These are phyloP conservation scores for Acrocephalus kingi DNA, from an alignment of 2,113 vertebrate species.

Conservation along the genomic window DNA sequence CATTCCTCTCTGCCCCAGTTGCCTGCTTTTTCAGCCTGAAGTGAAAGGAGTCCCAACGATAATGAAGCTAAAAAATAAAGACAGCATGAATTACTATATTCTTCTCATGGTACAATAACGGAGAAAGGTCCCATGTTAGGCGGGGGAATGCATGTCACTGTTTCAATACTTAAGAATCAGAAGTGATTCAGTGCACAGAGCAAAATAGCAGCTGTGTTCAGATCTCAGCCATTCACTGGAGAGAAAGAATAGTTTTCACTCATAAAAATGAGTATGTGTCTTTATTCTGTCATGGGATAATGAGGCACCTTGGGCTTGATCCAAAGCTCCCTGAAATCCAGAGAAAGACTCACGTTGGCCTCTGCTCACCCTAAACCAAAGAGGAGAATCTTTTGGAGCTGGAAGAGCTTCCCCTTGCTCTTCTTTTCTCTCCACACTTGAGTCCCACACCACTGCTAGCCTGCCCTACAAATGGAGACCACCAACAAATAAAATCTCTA, in stretches of 20 bases:
- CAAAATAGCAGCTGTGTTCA: conserved; percentile 69
- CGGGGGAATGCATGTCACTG: conserved; percentile 30
- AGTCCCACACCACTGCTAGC: not conserved
- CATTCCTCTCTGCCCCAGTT: not conserved
- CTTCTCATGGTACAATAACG: conserved; percentile 53
- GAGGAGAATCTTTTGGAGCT: not conserved
- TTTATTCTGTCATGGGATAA: conserved; percentile 62
- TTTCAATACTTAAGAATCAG: conserved; percentile 55
- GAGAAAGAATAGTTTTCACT: conserved; percentile 56
- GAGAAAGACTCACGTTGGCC: not conserved
- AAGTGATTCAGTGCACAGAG: conserved; percentile 56
- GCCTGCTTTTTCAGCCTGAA: not conserved
- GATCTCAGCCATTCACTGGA: conserved; percentile 56
- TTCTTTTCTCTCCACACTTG: not conserved
- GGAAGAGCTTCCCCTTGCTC: not conserved
- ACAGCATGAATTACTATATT: conserved; percentile 53
- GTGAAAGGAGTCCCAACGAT: conserved; percentile 8
- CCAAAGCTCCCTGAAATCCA: conserved; percentile 46
- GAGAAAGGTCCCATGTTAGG: conserved; percentile 56
- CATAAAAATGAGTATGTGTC: conserved; percentile 46
- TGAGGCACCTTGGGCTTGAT: conserved; percentile 62
- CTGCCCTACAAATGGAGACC: not conserved
- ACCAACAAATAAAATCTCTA: not conserved
- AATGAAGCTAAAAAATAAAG: conserved; percentile 15
- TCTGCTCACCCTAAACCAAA: conserved; percentile 25